A percentile compares a stretch with the other conserved stretches of the same genome.
phyloP scores from a whole-genome alignment of 2,113 vertebrate species.

The Monopterus albus region DNA sequence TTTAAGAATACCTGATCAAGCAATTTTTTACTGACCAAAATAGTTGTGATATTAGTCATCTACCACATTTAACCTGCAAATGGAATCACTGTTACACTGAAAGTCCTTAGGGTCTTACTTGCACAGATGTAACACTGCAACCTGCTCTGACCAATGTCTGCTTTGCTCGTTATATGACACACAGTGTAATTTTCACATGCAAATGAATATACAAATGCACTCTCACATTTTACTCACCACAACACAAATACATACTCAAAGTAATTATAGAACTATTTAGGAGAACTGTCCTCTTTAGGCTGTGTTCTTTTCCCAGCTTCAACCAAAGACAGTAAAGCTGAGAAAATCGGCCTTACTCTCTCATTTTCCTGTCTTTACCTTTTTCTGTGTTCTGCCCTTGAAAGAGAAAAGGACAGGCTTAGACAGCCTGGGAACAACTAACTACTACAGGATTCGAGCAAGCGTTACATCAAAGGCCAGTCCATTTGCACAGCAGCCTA shows the following conservation, averaged over 20 bases:
- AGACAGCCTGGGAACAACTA: slow-evolving; percentile 76
- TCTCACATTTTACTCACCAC: not conserved
- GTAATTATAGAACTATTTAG: slow-evolving; percentile 25
- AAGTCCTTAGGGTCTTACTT: not conserved
- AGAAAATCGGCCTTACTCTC: slow-evolving; percentile 14
- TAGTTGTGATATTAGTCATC: too few relatives aligned
- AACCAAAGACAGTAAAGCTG: slow-evolving; percentile 19
- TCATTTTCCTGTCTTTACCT: slow-evolving; percentile 37
- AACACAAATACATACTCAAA: not conserved
- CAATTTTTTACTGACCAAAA: too few relatives aligned
- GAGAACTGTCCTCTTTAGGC: not conserved
- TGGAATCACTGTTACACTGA: not conserved
- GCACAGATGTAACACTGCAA: not conserved
- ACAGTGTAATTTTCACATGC: not conserved
- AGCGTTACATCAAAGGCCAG: slow-evolving; percentile 75
- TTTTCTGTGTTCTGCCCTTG: slow-evolving; percentile 66
- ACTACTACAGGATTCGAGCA: slow-evolving; percentile 64
- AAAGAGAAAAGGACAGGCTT: slow-evolving; percentile 68
- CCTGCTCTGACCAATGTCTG: slow-evolving; percentile 1
- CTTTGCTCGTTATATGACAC: not conserved
- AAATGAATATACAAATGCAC: not conserved
- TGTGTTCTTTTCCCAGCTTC: slow-evolving; percentile 29
- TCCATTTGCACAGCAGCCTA: slow-evolving; percentile 76
- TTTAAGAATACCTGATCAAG: too few relatives aligned
- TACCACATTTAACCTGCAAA: not conserved